These are phyloP conservation scores for Caenorhabditis zanzibari DNA, from an alignment of 2,888 invertebrate species.

Conservation along the genomic window DNA sequence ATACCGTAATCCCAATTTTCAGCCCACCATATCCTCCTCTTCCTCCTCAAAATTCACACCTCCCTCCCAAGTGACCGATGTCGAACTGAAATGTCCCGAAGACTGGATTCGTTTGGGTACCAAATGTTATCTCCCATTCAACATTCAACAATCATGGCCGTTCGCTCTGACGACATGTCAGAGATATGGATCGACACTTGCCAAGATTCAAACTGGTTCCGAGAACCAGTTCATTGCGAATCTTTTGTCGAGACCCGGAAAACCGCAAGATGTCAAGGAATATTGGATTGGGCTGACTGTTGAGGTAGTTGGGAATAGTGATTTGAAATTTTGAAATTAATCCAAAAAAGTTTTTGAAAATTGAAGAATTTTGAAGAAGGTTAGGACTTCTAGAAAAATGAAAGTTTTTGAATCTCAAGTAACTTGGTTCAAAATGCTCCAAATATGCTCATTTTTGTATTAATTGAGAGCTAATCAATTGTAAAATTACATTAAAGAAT, in stretches of 20 bases:
- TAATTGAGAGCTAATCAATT: no score
- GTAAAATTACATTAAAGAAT: no score
- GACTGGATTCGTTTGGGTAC: slow-evolving; percentile 80
- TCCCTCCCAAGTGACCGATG: slow-evolving; percentile 65
- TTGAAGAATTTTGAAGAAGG: no score
- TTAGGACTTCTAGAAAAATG: no score
- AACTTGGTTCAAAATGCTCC: no score
- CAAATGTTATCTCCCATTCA: slow-evolving; percentile 80
- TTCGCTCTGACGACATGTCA: slow-evolving; percentile 82
- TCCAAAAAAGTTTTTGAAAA: no score
- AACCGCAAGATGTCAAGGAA: slow-evolving; percentile 68
- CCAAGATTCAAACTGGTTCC: slow-evolving; percentile 92
- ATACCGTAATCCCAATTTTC: slow-evolving; percentile 19
- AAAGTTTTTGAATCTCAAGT: no score
- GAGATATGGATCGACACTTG: slow-evolving; percentile 96
- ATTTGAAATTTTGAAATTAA: slow-evolving; percentile 6
- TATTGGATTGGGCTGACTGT: slow-evolving; percentile 80
- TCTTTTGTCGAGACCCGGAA: slow-evolving; percentile 86
- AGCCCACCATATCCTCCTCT: slow-evolving; percentile 25
- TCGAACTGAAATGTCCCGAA: slow-evolving; percentile 79
- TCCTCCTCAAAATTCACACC: slow-evolving; percentile 43
- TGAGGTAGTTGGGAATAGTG: slow-evolving; percentile 11
- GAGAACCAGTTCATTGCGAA: slow-evolving; percentile 94
- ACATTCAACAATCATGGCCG: slow-evolving; percentile 81
- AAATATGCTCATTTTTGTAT: no score